Conservation (phyloP, 35 echinoderm and acorn worm species). For the Nesometra sesokonis region DNA sequence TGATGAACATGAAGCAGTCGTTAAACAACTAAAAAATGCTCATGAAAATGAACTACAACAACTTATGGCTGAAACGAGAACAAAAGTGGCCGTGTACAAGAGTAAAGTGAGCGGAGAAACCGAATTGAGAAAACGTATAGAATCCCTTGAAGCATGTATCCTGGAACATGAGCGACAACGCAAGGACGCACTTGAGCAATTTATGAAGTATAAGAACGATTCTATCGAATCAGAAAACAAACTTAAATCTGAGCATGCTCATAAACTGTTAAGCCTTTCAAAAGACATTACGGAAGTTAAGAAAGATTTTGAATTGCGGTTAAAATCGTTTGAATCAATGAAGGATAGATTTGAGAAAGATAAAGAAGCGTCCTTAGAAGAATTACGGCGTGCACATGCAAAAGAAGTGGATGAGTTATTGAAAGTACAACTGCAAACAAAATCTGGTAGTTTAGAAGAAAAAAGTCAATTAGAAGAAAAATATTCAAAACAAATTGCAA, state of each 20-base stretch:
- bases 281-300: slow-evolving; percentile 76
- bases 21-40: slow-evolving; percentile 67
- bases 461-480: slow-evolving; percentile 20
- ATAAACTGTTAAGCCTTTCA: slow-evolving; percentile 69
- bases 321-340: slow-evolving; percentile 65
- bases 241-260: slow-evolving; percentile 70
- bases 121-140: slow-evolving; percentile 47
- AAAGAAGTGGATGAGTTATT: slow-evolving; percentile 47
- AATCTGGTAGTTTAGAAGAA: slow-evolving; percentile 51
- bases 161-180: slow-evolving; percentile 49
- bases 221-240: slow-evolving; percentile 44
- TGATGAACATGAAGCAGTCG: slow-evolving; percentile 84
- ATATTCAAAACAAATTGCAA: slow-evolving; percentile 51
- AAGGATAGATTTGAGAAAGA: slow-evolving; percentile 51
- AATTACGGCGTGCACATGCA: slow-evolving; percentile 40
- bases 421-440: slow-evolving; percentile 18
- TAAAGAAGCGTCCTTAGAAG: slow-evolving; percentile 18
- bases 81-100: slow-evolving; percentile 66
- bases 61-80: slow-evolving; percentile 68
- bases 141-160: slow-evolving; percentile 50
- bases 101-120: slow-evolving; percentile 56
- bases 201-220: slow-evolving; percentile 50
- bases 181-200: slow-evolving; percentile 46
- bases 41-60: slow-evolving; percentile 87
- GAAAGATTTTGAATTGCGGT: slow-evolving; percentile 67